Conservation (phyloP, 2,113 vertebrate genomes). For the Lophura nycthemera region DNA sequence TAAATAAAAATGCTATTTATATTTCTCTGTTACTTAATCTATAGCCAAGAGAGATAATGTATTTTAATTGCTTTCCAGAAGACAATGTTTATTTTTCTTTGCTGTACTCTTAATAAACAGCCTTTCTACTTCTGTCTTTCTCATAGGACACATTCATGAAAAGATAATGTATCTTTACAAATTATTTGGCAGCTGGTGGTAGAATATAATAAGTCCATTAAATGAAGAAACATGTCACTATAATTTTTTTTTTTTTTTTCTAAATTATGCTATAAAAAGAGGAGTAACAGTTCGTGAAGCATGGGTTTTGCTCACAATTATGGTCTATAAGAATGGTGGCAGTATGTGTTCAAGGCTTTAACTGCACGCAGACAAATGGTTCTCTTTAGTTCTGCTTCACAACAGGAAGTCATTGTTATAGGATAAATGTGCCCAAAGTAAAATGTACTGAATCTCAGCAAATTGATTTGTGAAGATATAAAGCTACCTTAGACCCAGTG, state of each 20-base stretch:
- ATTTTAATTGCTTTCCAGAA: conserved; percentile 14
- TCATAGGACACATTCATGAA: conserved; percentile 27
- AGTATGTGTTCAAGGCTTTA: conserved; percentile 28
- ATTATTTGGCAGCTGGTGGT: conserved; percentile 59
- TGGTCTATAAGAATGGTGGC: neutral
- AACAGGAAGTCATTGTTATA: conserved; percentile 27
- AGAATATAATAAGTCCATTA: conserved; percentile 48
- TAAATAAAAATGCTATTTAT: conserved; percentile 45
- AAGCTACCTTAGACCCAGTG: neutral
- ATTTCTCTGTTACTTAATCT: conserved; percentile 35
- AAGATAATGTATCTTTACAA: conserved; percentile 28
- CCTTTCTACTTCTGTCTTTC: conserved; percentile 36
- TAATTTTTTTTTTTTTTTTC: neutral
- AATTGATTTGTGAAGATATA: conserved; percentile 62
- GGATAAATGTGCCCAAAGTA: conserved; percentile 9
- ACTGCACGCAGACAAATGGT: conserved; percentile 35
- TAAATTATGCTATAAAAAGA: conserved; percentile 41
- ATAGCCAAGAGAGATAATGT: conserved; percentile 16
- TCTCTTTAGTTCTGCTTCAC: conserved; percentile 37
- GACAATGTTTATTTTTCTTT: conserved; percentile 40
- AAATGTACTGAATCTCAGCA: conserved; percentile 9
- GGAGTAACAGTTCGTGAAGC: neutral
- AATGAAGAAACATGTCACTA: conserved; percentile 28
- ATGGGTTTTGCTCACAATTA: conserved; percentile 7
- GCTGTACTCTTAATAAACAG: neutral